A percentile compares a stretch with the other conserved stretches of the same genome.
Evolutionary conservation across 1,140 invertebrate species (phyloP).

Genomic region (Dolichoris vasculosae): DNA sequence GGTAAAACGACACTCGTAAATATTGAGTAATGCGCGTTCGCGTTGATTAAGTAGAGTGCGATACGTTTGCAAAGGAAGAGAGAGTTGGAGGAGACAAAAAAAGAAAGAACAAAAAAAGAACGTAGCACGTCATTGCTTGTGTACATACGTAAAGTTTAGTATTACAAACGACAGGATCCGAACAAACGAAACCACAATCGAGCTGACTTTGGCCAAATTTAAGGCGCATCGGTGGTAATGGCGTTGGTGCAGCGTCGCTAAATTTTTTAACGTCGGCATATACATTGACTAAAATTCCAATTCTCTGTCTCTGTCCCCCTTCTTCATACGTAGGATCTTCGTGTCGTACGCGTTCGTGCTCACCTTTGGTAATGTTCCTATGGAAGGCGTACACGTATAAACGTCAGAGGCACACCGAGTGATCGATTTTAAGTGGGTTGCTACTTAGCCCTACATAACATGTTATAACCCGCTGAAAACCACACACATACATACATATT

Average conservation of each 20-base stretch:
- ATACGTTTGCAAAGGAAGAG: neutral
- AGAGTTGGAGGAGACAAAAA: neutral
- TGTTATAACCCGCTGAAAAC: neutral
- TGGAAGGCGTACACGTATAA: constrained; percentile 39
- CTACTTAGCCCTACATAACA: constrained; percentile 44
- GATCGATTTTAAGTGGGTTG: constrained; percentile 52
- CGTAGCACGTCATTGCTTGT: neutral
- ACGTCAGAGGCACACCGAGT: constrained; percentile 12
- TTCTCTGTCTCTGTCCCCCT: neutral
- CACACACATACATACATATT: neutral
- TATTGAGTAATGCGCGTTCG: neutral
- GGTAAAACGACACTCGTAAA: constrained; percentile 47
- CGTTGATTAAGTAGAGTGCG: neutral
- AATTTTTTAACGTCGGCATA: neutral
- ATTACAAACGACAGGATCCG: neutral
- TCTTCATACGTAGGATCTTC: neutral
- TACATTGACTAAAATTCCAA: neutral
- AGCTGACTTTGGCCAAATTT: neutral
- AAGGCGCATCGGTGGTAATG: too few relatives aligned
- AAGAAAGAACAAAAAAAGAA: neutral
- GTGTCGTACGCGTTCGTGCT: neutral
- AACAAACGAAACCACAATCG: constrained; percentile 29
- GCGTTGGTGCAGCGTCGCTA: neutral
- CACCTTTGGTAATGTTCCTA: constrained; percentile 16
- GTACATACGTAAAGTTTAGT: neutral